Evolutionary conservation across 2,797 vertebrate genomes (phyloP).

Genomic region (Champsocephalus gunnari): DNA sequence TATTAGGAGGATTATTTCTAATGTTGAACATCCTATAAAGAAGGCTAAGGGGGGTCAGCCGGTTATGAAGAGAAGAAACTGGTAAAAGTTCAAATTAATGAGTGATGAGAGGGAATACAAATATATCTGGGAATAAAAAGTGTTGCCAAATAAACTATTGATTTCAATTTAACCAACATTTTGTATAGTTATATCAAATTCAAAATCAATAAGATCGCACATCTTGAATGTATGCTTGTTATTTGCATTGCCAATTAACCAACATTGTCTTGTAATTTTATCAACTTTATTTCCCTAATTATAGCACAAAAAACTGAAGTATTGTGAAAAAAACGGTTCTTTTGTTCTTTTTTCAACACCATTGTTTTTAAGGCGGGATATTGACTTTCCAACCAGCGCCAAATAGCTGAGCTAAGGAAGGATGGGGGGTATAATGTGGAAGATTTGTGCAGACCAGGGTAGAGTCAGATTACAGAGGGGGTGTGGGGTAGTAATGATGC

Average conservation of each 20-base stretch:
- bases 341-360: no score
- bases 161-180: neutral
- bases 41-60: neutral
- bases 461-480: conserved; percentile 41
- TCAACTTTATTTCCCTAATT: neutral
- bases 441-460: conserved; percentile 36
- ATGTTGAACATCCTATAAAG: conserved; percentile 32
- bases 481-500: conserved; percentile 27
- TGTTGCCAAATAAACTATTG: conserved; percentile 5
- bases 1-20: conserved; percentile 57
- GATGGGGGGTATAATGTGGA: conserved; percentile 36
- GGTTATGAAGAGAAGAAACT: conserved; percentile 14
- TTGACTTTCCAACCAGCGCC: conserved; percentile 10
- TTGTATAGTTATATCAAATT: neutral
- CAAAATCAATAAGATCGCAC: neutral
- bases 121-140: neutral
- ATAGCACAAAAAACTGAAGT: no score
- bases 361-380: neutral
- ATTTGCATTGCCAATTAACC: no score
- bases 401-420: conserved; percentile 22
- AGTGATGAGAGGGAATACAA: conserved; percentile 11
- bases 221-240: neutral
- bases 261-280: neutral
- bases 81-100: conserved; percentile 12
- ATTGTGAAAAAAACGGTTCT: no score